phyloP scores from a whole-genome alignment of 2,888 invertebrate genomes.

The Hyposoter didymator region DNA sequence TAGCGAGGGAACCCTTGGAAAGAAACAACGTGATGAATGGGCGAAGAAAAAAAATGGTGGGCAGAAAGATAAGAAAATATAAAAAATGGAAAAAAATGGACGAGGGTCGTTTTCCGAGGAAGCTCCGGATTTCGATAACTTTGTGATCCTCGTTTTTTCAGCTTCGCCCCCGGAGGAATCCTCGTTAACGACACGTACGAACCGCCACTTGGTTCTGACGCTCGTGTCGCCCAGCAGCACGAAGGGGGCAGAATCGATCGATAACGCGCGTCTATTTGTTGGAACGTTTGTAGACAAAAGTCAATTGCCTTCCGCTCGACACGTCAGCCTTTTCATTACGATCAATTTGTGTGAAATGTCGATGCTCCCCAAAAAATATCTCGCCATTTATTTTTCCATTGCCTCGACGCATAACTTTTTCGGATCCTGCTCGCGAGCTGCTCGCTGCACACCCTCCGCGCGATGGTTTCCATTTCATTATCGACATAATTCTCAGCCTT shows the following conservation, averaged over 20 bases:
- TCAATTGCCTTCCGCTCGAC: constrained; percentile 13
- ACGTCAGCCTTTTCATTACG: not conserved
- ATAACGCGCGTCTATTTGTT: not conserved
- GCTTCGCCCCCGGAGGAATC: not conserved
- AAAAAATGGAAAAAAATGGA: constrained; percentile 14
- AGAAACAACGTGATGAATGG: constrained; percentile 9
- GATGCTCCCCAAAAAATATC: not conserved
- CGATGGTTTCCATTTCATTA: not conserved
- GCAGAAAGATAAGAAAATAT: constrained; percentile 21
- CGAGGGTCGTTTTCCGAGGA: not conserved
- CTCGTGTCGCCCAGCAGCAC: not conserved
- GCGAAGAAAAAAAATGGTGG: constrained; percentile 9
- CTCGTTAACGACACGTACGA: not conserved
- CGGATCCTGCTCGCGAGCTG: not conserved
- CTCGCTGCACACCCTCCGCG: not conserved
- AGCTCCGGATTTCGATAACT: constrained; percentile 13
- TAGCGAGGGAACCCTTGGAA: not conserved
- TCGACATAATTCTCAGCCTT: not conserved
- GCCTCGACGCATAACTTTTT: not conserved
- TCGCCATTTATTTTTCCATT: not conserved
- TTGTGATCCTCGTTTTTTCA: constrained; percentile 8
- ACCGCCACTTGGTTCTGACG: constrained; percentile 3
- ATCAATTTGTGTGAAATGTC: not conserved
- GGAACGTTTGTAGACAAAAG: not conserved
- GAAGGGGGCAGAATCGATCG: not conserved